A percentile compares a stretch with the other conserved stretches of the same genome.
These are phyloP conservation scores for Lycaon pictus DNA, from an alignment of 2,113 vertebrate species.

Conservation along the genomic window DNA sequence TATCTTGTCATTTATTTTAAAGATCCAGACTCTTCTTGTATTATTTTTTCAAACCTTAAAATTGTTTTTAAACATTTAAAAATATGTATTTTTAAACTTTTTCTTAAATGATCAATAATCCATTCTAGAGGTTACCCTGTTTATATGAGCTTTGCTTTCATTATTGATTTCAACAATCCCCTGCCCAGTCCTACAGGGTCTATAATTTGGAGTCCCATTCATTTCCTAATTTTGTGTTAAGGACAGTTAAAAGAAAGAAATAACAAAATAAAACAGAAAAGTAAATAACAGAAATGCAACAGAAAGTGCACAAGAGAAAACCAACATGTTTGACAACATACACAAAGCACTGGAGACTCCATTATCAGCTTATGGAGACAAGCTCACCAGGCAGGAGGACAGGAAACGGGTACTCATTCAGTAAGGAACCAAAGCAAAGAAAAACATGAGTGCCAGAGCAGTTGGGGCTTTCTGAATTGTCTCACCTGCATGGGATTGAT, in stretches of 20 bases:
- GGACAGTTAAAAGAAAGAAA: background rate
- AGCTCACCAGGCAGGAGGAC: background rate
- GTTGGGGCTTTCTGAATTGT: background rate
- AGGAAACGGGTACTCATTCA: background rate
- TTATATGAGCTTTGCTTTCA: background rate
- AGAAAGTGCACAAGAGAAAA: background rate
- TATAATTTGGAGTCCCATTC: background rate
- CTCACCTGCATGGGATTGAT: conserved; percentile 96
- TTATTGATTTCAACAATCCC: background rate
- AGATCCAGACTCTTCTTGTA: background rate
- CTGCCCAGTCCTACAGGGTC: background rate
- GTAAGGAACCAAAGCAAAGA: background rate
- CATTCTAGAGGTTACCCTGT: background rate
- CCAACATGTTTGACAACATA: background rate
- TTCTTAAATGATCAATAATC: background rate
- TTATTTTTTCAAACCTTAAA: conserved; percentile 24
- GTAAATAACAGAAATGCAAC: background rate
- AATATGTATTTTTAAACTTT: background rate
- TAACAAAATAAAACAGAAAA: conserved; percentile 1
- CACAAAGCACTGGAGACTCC: background rate
- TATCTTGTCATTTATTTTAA: background rate
- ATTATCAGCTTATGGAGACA: background rate
- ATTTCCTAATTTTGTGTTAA: background rate
- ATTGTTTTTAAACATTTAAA: background rate
- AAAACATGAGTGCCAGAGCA: background rate